These are phyloP conservation scores for Procambarus clarkii DNA, from an alignment of 1,140 invertebrate species.

Conservation along the genomic window DNA sequence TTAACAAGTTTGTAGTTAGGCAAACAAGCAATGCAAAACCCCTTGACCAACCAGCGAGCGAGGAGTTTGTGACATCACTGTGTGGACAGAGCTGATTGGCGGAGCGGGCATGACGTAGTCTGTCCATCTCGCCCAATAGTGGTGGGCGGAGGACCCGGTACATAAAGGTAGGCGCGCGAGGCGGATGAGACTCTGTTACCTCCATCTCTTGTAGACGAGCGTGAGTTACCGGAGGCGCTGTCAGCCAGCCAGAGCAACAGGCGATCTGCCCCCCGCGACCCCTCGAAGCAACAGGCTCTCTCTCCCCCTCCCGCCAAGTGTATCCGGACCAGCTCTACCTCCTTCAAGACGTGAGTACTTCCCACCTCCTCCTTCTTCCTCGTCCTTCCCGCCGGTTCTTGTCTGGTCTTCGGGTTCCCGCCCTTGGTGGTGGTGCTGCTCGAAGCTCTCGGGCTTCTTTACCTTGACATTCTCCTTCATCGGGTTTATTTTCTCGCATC, in stretches of 20 bases:
- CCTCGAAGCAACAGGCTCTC: background rate
- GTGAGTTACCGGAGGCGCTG: background rate
- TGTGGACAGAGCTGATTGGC: background rate
- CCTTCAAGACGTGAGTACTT: background rate
- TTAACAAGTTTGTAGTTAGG: background rate
- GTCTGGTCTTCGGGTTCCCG: background rate
- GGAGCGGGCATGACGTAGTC: background rate
- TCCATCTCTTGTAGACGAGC: conserved; percentile 4
- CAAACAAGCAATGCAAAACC: conserved; percentile 29
- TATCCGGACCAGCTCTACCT: background rate
- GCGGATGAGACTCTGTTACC: conserved; percentile 13
- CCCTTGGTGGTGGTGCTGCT: background rate
- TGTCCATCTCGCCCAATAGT: background rate
- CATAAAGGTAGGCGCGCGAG: conserved; percentile 13
- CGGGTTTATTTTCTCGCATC: too few species aligned
- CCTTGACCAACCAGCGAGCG: background rate
- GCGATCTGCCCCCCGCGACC: background rate
- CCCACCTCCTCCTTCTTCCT: too few species aligned
- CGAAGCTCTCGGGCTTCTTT: too few species aligned
- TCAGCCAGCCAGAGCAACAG: conserved; percentile 19
- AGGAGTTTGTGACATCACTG: background rate
- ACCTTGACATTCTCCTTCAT: too few species aligned
- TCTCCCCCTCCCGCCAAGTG: too few species aligned
- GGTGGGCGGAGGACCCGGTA: conserved; percentile 6
- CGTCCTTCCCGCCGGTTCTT: too few species aligned